phyloP scores from a whole-genome alignment of 2,797 vertebrate genomes.

The Mormyrops boulengeri region DNA sequence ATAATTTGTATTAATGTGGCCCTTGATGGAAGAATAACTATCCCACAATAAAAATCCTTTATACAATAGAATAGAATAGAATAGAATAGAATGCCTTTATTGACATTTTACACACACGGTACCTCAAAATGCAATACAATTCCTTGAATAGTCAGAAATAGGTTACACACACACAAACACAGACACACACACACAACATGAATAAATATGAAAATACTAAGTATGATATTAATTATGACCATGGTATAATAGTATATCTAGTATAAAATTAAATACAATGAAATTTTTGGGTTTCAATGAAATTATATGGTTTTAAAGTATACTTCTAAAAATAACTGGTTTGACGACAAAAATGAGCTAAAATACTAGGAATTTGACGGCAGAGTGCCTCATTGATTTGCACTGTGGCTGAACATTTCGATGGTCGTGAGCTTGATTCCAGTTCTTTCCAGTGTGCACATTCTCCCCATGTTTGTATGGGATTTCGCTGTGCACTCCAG shows the following conservation, averaged over 20 bases:
- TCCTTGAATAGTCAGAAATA: background rate
- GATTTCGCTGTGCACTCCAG: background rate
- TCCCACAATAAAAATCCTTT: background rate
- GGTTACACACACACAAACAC: background rate
- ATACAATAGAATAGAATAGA: background rate
- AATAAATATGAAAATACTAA: background rate
- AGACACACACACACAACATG: background rate
- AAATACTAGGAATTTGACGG: background rate
- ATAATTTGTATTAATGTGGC: background rate
- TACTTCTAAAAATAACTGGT: background rate
- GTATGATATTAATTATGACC: background rate
- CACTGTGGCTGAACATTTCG: background rate
- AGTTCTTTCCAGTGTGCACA: background rate
- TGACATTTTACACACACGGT: background rate
- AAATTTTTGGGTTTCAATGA: background rate
- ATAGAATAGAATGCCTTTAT: background rate
- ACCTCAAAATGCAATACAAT: background rate
- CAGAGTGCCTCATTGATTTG: background rate
- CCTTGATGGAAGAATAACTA: background rate
- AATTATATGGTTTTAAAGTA: background rate
- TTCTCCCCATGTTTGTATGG: background rate
- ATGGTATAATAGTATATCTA: background rate
- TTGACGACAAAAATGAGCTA: background rate
- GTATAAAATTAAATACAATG: background rate
- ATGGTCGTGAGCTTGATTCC: background rate